Base-by-base conservation (phyloP, 2,113 vertebrate genomes). In the Orthonyx spaldingii region DNA sequence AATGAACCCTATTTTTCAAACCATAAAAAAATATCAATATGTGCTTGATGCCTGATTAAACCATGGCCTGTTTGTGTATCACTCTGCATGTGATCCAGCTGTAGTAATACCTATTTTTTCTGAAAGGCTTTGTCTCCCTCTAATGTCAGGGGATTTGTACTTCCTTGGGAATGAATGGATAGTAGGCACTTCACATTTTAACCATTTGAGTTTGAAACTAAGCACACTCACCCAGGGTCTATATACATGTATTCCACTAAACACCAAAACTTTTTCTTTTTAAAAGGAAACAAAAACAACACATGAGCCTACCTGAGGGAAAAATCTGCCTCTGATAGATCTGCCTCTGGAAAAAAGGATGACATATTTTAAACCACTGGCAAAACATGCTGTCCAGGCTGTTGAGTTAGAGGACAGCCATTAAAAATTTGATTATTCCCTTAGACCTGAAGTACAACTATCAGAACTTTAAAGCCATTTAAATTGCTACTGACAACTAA, bases 21-120 rank as follows among this genome's bases (percentile, higher is more conserved):
- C 8, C 0, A 53, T n/a, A 57, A 46, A 13, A 10, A 71, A 59
- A 22, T 46, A 21, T 42, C 7, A 80, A 4, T 0, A 0, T 28
- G 3, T 35, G 7, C 7, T 55, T 63, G 28, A n/a, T 42, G 11
- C 19, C 10, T 0, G 0, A 10, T 50, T 85, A 37, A 76, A 66
- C 13, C 7, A 33, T 8, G 16, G 3, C 7, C 18, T 42, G 13
- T 24, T 83, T 32, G 17, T 49, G 7, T 10, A 65, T 39, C 5
- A n/a, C 4, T 49, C 13, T 1, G 0, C 42, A 7, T 32, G 7
- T 30, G 26, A 28, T 42, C 26, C 35, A 69, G 19, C 13, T 66
- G 39, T 37, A 50, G 16, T 16, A 42, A 65, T 13, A 74, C 0
- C 12, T 12, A 32, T 7, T 13, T 7, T 13, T 79, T 55, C 35